phyloP scores from a whole-genome alignment of 1,140 invertebrate genomes.

The Arctopsyche grandis region DNA sequence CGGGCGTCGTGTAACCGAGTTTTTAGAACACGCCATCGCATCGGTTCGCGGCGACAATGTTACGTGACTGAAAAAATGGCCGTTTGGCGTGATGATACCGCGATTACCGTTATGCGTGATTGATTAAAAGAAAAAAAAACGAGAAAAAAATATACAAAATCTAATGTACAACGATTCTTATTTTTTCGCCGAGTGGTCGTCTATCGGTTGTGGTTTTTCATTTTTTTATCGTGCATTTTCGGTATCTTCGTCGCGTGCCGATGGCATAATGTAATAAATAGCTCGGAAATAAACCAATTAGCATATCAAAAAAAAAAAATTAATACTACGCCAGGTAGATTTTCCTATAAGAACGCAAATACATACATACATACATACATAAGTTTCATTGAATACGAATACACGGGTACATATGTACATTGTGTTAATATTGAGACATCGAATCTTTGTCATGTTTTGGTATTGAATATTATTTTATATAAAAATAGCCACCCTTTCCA shows the following conservation, averaged over 20 bases:
- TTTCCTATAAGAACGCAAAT: no score
- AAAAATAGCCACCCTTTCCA: no score
- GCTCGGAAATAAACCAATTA: no score
- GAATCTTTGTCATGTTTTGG: no score
- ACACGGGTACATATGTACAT: no score
- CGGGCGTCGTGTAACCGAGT: neutral
- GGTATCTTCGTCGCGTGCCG: neutral
- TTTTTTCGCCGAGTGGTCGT: neutral
- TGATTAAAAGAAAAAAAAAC: neutral
- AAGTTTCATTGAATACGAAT: no score
- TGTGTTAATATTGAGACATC: no score
- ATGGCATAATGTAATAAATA: neutral
- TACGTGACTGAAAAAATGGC: slow-evolving; percentile 7
- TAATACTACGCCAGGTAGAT: no score
- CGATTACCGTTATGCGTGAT: neutral
- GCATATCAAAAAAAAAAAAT: no score
- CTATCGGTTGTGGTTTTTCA: neutral
- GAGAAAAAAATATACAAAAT: neutral
- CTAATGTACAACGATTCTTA: neutral
- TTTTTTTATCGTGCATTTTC: neutral
- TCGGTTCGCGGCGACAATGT: neutral
- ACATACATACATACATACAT: no score
- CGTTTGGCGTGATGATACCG: slow-evolving; percentile 5
- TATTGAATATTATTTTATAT: no score
- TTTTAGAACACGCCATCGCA: neutral